phyloP scores from a whole-genome alignment of 2,888 invertebrate species.

The Trissolcus brochymenae region DNA sequence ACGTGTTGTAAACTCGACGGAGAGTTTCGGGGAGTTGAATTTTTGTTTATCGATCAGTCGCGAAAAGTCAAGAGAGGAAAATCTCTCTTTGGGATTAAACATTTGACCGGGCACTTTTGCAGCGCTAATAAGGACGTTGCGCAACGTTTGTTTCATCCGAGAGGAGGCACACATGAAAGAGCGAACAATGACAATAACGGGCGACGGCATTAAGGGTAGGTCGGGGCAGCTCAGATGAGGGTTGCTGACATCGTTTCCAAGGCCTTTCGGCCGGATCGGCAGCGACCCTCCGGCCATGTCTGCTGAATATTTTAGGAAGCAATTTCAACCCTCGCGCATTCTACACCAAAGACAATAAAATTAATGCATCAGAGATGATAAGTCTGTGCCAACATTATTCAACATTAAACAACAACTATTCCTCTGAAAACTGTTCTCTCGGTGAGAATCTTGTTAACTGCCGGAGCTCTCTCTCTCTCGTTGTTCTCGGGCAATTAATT shows the following conservation, averaged over 20 bases:
- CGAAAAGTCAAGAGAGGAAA: too few relatives aligned
- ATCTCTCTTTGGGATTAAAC: slow-evolving; percentile 5
- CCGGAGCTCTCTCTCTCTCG: neutral
- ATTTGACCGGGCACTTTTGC: slow-evolving; percentile 17
- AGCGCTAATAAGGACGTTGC: slow-evolving; percentile 21
- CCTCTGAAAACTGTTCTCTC: slow-evolving; percentile 21
- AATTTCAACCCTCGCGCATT: slow-evolving; percentile 67
- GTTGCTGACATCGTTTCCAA: slow-evolving; percentile 59
- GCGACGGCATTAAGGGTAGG: slow-evolving; percentile 52
- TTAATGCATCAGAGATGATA: slow-evolving; percentile 63
- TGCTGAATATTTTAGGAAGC: slow-evolving; percentile 73
- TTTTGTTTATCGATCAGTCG: too few relatives aligned
- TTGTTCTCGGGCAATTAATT: neutral
- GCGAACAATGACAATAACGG: slow-evolving; percentile 50
- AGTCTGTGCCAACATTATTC: slow-evolving; percentile 55
- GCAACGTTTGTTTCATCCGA: slow-evolving; percentile 39
- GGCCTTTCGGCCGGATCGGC: slow-evolving; percentile 63
- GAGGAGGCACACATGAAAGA: slow-evolving; percentile 24
- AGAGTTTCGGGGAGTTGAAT: too few relatives aligned
- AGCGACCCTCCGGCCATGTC: slow-evolving; percentile 66
- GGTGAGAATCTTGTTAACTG: slow-evolving; percentile 18
- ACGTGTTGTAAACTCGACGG: slow-evolving; percentile 32
- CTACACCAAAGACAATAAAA: slow-evolving; percentile 67
- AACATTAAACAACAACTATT: slow-evolving; percentile 42
- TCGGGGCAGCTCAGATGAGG: slow-evolving; percentile 49